phyloP scores from a whole-genome alignment of 2,888 invertebrate genomes.

The Drosophila lacicola region DNA sequence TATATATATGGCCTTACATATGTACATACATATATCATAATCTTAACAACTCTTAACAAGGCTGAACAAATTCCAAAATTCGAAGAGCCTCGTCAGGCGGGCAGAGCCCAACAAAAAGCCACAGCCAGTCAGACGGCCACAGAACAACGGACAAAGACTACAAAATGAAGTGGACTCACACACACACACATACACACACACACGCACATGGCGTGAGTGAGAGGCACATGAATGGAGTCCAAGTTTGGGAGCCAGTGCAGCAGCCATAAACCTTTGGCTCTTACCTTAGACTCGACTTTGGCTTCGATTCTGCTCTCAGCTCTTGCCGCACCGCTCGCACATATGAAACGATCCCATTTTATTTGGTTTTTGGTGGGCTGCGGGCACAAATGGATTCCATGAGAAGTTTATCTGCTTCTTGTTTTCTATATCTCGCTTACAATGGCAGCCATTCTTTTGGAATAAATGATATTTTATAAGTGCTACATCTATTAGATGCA shows the following conservation, averaged over 20 bases:
- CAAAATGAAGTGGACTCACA: constrained; percentile 74
- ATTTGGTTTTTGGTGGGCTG: background rate
- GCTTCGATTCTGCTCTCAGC: constrained; percentile 16
- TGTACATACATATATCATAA: constrained; percentile 81
- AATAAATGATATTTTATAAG: background rate
- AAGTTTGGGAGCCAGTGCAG: constrained; percentile 50
- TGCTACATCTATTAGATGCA: too few species aligned
- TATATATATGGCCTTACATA: constrained; percentile 15
- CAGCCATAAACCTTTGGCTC: constrained; percentile 52
- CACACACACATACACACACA: constrained; percentile 38
- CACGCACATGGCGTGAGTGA: constrained; percentile 1
- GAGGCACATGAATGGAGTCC: constrained; percentile 43
- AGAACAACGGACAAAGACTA: constrained; percentile 59
- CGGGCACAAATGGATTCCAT: too few species aligned
- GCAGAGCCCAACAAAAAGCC: constrained; percentile 42
- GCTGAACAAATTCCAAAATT: constrained; percentile 82
- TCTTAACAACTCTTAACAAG: constrained; percentile 84
- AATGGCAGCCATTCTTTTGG: constrained; percentile 1
- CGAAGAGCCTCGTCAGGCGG: constrained; percentile 60
- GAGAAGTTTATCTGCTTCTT: constrained; percentile 1
- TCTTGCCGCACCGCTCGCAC: constrained; percentile 30
- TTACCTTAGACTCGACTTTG: constrained; percentile 18
- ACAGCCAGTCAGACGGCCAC: constrained; percentile 72
- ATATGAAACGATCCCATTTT: background rate
- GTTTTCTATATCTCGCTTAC: background rate